Conservation (phyloP, 37 sponge, comb jelly and placozoan species). For the Aplysina aerophoba region DNA sequence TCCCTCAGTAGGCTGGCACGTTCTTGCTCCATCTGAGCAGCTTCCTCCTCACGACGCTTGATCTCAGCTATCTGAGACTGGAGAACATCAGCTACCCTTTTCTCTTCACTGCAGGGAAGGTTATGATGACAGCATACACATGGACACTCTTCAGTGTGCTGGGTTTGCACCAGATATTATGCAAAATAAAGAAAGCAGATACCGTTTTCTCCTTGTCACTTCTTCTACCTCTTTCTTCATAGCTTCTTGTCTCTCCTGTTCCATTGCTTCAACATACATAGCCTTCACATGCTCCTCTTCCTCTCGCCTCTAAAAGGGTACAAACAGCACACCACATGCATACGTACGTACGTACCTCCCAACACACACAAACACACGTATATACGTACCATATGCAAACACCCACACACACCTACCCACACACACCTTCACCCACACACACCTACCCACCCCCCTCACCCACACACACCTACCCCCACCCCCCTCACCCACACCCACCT, state of each 20-base stretch:
- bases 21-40: conserved; percentile 64
- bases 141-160: not conserved
- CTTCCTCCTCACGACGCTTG: conserved; percentile 76
- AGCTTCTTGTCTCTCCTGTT: conserved; percentile 66
- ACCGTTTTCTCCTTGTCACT: conserved; percentile 50
- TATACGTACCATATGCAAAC: no score
- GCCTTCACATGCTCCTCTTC: no score
- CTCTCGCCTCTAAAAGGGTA: no score
- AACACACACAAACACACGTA: no score
- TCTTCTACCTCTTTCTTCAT: conserved; percentile 59
- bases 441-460: no score
- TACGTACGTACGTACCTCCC: no score
- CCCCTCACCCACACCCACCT: no score
- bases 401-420: no score
- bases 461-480: no score
- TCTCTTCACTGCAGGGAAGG: conserved; percentile 53
- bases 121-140: not conserved
- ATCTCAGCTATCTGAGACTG: conserved; percentile 77
- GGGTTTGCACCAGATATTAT: no score
- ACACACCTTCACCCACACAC: conserved; percentile 23
- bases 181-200: not conserved
- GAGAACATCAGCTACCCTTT: conserved; percentile 42
- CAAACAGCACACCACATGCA: no score
- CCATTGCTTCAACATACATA: conserved; percentile 11
- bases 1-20: conserved; percentile 60